phyloP scores from a whole-genome alignment of 2,113 vertebrate species.

The Lepus timidus region DNA sequence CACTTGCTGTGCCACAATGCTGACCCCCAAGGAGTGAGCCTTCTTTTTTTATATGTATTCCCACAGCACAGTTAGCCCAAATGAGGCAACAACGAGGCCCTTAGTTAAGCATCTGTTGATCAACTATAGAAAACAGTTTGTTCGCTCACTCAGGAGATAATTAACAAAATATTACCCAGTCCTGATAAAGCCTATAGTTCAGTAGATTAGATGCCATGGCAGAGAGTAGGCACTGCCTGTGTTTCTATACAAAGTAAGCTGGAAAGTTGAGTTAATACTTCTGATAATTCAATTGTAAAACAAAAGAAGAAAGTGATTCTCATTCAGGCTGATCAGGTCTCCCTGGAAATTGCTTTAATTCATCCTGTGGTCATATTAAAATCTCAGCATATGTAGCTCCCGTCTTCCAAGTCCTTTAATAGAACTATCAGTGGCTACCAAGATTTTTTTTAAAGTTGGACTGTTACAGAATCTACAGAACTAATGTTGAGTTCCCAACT shows the following conservation, averaged over 20 bases:
- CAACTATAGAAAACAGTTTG: not conserved
- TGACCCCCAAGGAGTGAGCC: too few relatives aligned
- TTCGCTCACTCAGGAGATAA: not conserved
- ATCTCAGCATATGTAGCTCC: not conserved
- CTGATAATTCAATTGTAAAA: constrained; percentile 28
- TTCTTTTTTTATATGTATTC: not conserved
- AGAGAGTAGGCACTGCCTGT: not conserved
- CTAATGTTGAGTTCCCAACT: not conserved
- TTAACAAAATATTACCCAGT: not conserved
- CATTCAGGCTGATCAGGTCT: not conserved
- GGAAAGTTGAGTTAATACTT: not conserved
- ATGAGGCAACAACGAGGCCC: not conserved
- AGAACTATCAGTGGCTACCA: not conserved
- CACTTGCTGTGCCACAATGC: too few relatives aligned
- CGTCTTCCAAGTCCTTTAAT: not conserved
- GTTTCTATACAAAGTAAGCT: not conserved
- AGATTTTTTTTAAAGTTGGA: not conserved
- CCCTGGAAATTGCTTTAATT: constrained; percentile 28
- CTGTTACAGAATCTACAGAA: not conserved
- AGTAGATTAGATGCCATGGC: not conserved
- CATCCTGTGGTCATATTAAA: not conserved
- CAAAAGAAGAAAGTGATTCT: not conserved
- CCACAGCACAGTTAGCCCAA: not conserved
- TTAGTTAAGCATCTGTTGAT: not conserved
- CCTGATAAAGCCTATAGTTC: not conserved